A percentile compares a stretch with the other conserved stretches of the same genome.
These are phyloP conservation scores for Champsocephalus esox DNA, from an alignment of 2,797 vertebrate genomes.

Conservation along the genomic window DNA sequence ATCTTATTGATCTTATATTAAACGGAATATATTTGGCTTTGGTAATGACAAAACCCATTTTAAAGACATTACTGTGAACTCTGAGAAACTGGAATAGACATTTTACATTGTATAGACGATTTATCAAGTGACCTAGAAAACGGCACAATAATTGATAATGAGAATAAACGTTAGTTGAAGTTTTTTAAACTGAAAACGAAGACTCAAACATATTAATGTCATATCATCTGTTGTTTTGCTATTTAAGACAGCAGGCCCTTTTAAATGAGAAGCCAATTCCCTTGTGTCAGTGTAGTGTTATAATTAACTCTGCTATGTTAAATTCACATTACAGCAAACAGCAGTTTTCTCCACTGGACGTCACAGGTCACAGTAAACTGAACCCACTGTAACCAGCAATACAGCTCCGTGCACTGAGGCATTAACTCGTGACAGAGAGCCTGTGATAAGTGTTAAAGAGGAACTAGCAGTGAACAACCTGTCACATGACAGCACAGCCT, in stretches of 20 bases:
- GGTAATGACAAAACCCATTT: no score
- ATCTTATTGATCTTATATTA: no score
- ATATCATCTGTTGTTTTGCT: neutral
- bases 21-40: no score
- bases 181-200: neutral
- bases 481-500: slow-evolving; percentile 62
- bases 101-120: no score
- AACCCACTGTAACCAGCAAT: neutral
- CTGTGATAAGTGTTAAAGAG: slow-evolving; percentile 38
- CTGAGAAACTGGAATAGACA: no score
- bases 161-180: neutral
- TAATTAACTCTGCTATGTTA: neutral
- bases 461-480: slow-evolving; percentile 38
- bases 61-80: no score
- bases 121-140: no score
- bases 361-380: neutral
- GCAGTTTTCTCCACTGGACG: no score
- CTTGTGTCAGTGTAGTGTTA: neutral
- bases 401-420: neutral
- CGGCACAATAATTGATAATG: no score
- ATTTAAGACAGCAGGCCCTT: neutral
- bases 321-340: neutral
- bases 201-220: neutral
- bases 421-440: slow-evolving; percentile 65
- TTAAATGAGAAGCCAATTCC: neutral